Conservation (phyloP, 2,113 vertebrate species). For the Dromaius novaehollandiae region DNA sequence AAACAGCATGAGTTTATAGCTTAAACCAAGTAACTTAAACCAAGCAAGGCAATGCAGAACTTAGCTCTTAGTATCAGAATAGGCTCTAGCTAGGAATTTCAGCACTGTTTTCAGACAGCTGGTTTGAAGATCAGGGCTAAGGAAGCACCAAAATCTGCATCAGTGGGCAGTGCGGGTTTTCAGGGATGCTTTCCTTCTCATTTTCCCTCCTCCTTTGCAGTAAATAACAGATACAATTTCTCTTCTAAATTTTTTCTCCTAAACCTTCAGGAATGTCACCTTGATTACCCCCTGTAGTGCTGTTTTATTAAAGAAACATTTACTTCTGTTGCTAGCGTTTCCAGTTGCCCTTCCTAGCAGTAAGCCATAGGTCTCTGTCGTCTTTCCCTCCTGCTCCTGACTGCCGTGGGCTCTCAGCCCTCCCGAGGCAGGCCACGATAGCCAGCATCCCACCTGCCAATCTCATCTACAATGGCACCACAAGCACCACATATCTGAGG, state of each 20-base stretch:
- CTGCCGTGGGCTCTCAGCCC: accelerated
- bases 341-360: not conserved
- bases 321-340: not conserved
- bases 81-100: not conserved
- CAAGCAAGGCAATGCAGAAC: not conserved
- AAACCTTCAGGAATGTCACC: not conserved
- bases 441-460: not conserved
- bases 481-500: too few relatives aligned
- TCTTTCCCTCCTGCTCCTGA: not conserved
- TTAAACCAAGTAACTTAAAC: not conserved
- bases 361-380: accelerated
- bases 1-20: constrained; percentile 26
- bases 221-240: not conserved
- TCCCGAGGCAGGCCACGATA: accelerated
- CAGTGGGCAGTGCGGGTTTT: accelerated
- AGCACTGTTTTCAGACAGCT: not conserved
- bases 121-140: not conserved
- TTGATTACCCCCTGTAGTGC: not conserved
- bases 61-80: not conserved
- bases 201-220: not conserved
- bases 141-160: not conserved
- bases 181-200: not conserved
- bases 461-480: not conserved
- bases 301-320: not conserved
- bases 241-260: not conserved